Evolutionary conservation across 92 coral and sea anemone species (phyloP), one percentile per base, ranked within the genome.

Genomic region (Epizoanthus stellaris): DNA sequence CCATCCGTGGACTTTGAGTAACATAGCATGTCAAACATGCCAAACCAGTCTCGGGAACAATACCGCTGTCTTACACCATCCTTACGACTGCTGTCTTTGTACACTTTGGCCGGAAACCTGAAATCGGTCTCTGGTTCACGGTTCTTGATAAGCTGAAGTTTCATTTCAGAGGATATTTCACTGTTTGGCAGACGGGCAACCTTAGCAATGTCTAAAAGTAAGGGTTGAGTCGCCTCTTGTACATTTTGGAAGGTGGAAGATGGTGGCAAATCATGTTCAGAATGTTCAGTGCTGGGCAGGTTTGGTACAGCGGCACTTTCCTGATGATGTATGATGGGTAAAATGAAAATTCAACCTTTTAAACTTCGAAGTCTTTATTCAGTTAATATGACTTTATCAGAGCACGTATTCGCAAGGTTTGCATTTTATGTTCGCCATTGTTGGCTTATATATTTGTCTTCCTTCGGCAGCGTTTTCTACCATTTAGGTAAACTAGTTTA

Each of bases 1-100:
- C 85, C 80, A 75, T 83, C 91, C 83, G 88, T 88, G 6, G 88
- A 81, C 87, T 81, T 87, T 9, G 90, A 87, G 57, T 81, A 88
- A 82, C 79, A 82, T 79, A 88, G 73, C 77, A 82, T 82, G 76
- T 82, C 87, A 34, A 74, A 88, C 87, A 73, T 82, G 74, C 73
- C 58, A 57, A 88, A 82, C 91, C 91, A 88, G 70, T 82, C 83
- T 23, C 84, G 82, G 6, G 74, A 82, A 75, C 91, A 82, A 66
- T 87, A 71, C 86, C 90, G 57, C 82, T 87, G 86, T 70, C 59
- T 87, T 80, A 81, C 81, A 49, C 86, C 90, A 58, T 45, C 80
- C 73, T 66, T 76, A 58, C 82, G 76, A 10, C 61, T 86, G 67
- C 90, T 87, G 72, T 87, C 89, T 68, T 77, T 86, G 80, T 68